These are phyloP conservation scores for Sicus ferrugineus DNA, from an alignment of 2,888 invertebrate genomes.

Conservation along the genomic window DNA sequence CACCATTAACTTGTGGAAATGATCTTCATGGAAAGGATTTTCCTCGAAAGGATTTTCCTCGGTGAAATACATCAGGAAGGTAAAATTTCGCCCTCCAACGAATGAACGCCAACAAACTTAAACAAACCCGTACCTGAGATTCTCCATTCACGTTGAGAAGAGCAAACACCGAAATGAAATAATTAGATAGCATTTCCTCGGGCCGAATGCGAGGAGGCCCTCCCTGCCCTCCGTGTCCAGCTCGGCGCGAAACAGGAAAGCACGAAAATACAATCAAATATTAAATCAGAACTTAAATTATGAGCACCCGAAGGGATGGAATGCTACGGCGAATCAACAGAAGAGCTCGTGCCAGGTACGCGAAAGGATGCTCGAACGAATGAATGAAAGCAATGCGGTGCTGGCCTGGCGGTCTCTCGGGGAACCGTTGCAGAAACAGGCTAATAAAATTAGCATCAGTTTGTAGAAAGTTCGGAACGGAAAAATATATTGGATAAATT, in stretches of 20 bases:
- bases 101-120: neutral
- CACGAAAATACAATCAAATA: conserved; percentile 28
- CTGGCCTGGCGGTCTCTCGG: too few relatives aligned
- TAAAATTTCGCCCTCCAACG: neutral
- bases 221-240: neutral
- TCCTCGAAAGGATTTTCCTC: neutral
- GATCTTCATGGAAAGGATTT: neutral
- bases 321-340: conserved; percentile 11
- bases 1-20: neutral
- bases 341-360: conserved; percentile 4
- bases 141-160: neutral
- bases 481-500: too few relatives aligned
- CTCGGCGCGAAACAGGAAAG: too few relatives aligned
- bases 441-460: too few relatives aligned
- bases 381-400: too few relatives aligned
- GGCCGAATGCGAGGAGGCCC: neutral
- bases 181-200: neutral
- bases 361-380: conserved; percentile 21
- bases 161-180: neutral
- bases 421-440: too few relatives aligned
- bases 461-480: too few relatives aligned
- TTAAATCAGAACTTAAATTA: conserved; percentile 30
- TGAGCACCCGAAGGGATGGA: conserved; percentile 17
- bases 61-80: neutral
- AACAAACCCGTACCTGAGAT: neutral